Evolutionary conservation across 1,140 invertebrate species (phyloP).

Genomic region (Drosophila nigromelanica): DNA sequence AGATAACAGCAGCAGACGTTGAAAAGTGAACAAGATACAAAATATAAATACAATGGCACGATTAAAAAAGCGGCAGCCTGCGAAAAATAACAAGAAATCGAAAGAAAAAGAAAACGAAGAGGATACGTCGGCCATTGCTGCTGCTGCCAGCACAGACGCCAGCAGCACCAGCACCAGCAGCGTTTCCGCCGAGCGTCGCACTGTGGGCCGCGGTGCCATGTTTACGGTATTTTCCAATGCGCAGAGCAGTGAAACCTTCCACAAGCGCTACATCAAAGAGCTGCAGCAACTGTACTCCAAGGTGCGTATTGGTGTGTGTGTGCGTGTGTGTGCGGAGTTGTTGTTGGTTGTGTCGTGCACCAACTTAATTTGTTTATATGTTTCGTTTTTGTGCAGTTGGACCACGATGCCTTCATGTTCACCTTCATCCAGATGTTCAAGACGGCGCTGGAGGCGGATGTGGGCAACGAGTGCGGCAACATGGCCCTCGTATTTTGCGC

Average conservation of each 20-base stretch:
- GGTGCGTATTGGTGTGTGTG: conserved; percentile 68
- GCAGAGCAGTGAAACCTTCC: conserved; percentile 86
- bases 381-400: conserved; percentile 76
- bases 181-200: neutral
- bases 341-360: neutral
- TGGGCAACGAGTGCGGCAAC: conserved; percentile 87
- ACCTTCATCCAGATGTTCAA: conserved; percentile 85
- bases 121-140: neutral
- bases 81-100: conserved; percentile 30
- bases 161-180: neutral
- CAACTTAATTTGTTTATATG: neutral
- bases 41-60: conserved; percentile 33
- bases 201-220: conserved; percentile 55
- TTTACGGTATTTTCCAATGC: conserved; percentile 86
- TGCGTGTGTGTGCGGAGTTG: neutral
- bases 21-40: conserved; percentile 21
- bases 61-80: conserved; percentile 25
- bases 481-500: conserved; percentile 87
- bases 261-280: conserved; percentile 87
- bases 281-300: conserved; percentile 86
- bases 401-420: conserved; percentile 84
- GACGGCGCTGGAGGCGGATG: conserved; percentile 86
- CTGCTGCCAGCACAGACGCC: neutral
- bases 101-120: conserved; percentile 54
- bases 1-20: neutral